Base-by-base conservation (phyloP, 1,140 invertebrate genomes). In the Temnothorax longispinosus region DNA sequence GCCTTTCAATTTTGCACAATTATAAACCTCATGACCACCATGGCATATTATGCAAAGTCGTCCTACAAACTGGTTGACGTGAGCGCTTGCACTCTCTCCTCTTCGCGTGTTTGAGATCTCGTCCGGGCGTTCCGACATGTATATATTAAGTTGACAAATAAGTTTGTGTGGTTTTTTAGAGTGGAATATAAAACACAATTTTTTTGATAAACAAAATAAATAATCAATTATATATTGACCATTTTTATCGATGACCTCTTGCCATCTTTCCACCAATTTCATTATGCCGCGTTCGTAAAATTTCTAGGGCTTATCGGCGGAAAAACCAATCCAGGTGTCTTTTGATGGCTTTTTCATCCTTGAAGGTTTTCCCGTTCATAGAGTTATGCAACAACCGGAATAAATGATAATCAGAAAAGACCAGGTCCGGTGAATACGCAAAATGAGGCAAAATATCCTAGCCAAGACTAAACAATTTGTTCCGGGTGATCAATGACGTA, bases 361-460 rank as follows among this genome's bases (percentile, higher is more conserved):
- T 18, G 15, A 38, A 64, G 1, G 32, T 64, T 64, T 35, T 64
- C 7, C 27, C 60, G 32, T 35, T 38, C 15, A 64, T 18, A 35
- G 15, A 64, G 32, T 64, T 64, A 15, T 38, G 60, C 52, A 56
- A 56, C 56, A 10, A 60, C 3, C 56, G 21, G 21, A 60, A 60
- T 8, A 60, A 13, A 32, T 78, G 21, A 13, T 21, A 76, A 60
- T 76, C 56, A 10, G n/a, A 13, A 15, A 38, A n/a, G 4, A 5
- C 56, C 41, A 60, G 56, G n/a, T 76, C 56, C 11, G 74, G 56
- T 41, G 38, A 47, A 62, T 77, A 77, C 11, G 58, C 35, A 47
- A 58, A 21, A 27, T 77, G 58, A 32, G 56, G 32, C 13, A 77
- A 77, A 62, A 77, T 21, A 62, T 62, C 56, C 58, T 58, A 77